These are phyloP conservation scores for Pogoniulus pusillus DNA, from an alignment of 2,797 vertebrate genomes.

Conservation along the genomic window DNA sequence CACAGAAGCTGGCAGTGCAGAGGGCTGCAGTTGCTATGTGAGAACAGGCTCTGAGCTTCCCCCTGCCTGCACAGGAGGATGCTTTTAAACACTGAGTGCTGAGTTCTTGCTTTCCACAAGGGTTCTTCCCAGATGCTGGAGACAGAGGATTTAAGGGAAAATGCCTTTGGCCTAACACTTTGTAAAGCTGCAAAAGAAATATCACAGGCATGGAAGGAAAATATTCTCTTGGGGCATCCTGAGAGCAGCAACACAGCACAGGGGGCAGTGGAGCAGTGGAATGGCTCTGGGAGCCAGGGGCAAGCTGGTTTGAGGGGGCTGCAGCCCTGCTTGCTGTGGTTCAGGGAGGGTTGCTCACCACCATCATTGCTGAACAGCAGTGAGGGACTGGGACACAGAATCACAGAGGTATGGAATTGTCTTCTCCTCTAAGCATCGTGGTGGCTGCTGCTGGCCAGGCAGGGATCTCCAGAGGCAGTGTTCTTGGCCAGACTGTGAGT, in stretches of 20 bases:
- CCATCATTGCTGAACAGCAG: fast-evolving
- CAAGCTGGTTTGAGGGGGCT: fast-evolving
- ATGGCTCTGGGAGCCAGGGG: fast-evolving
- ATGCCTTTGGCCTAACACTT: neutral
- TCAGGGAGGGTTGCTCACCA: fast-evolving
- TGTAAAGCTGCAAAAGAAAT: neutral
- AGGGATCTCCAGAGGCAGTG: neutral
- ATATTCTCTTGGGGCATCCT: neutral
- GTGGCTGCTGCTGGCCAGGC: neutral
- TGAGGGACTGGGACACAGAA: fast-evolving
- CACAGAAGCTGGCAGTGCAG: neutral
- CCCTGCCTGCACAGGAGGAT: neutral
- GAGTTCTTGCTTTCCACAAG: neutral
- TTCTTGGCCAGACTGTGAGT: fast-evolving
- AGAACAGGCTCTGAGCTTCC: neutral
- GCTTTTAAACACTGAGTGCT: neutral
- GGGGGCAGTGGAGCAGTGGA: neutral
- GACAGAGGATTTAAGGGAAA: neutral
- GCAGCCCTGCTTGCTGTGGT: fast-evolving
- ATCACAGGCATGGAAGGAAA: neutral
- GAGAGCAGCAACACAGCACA: fast-evolving
- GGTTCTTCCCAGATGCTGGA: neutral
- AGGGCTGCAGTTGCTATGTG: neutral
- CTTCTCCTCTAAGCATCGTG: too few species aligned
- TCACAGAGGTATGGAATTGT: too few species aligned